Evolutionary conservation across 1,140 invertebrate genomes (phyloP).

Genomic region (Hypothenemus hampei): DNA sequence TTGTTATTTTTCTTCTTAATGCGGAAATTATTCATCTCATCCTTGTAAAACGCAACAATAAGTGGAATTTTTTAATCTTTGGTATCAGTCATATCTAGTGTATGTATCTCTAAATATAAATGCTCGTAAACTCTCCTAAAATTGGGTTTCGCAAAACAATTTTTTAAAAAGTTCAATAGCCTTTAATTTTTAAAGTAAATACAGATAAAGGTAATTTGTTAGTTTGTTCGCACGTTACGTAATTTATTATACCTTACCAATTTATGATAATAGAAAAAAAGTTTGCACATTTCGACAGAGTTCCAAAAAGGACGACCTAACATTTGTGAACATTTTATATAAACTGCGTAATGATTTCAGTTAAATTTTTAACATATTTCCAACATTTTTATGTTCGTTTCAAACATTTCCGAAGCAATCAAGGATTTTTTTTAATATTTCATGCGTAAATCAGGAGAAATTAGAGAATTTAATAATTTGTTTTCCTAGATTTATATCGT

Average conservation of each 20-base stretch:
- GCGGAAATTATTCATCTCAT: no score
- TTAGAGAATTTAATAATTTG: no score
- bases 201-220: constrained; percentile 11
- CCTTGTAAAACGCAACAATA: no score
- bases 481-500: no score
- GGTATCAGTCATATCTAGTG: background rate
- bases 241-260: constrained; percentile 13
- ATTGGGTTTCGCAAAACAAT: constrained; percentile 7
- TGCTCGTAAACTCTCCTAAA: background rate
- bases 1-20: no score
- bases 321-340: no score
- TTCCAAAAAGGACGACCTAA: no score
- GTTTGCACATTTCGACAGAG: constrained; percentile 1
- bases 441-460: no score
- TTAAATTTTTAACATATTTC: no score
- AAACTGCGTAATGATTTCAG: no score
- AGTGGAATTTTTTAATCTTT: constrained; percentile 5
- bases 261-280: constrained; percentile 7
- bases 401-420: background rate
- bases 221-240: constrained; percentile 11
- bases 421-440: background rate
- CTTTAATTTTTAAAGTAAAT: constrained; percentile 20
- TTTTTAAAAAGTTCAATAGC: constrained; percentile 8
- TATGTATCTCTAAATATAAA: no score
- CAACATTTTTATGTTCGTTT: no score